phyloP scores from a whole-genome alignment of 2,113 vertebrate species.

The Cygnus atratus region DNA sequence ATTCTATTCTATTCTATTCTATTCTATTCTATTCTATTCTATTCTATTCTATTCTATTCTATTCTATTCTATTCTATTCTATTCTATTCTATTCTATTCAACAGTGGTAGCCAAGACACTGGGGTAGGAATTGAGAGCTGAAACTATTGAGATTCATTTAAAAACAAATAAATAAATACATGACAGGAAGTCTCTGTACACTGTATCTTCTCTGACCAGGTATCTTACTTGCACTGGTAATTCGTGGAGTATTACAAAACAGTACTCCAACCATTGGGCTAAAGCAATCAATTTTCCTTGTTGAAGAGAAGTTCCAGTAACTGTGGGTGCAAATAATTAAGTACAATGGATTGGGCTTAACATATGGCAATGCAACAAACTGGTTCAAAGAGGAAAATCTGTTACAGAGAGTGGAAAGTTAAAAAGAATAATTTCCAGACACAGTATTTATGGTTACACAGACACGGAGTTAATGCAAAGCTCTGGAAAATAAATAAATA shows the following conservation, averaged over 20 bases:
- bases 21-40: too few relatives aligned
- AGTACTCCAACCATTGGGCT: not conserved
- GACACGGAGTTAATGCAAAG: not conserved
- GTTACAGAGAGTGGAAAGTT: not conserved
- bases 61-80: too few relatives aligned
- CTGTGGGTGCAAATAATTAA: not conserved
- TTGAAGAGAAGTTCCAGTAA: not conserved
- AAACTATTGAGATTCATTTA: not conserved
- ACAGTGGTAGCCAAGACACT: not conserved
- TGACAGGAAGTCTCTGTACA: not conserved
- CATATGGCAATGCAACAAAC: not conserved
- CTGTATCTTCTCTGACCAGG: not conserved
- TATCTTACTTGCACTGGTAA: not conserved
- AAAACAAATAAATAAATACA: not conserved
- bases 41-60: too few relatives aligned
- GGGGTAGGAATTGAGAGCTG: not conserved
- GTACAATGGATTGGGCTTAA: not conserved
- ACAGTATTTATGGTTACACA: not conserved
- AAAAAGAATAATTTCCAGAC: slow-evolving; percentile 11
- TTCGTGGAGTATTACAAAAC: slow-evolving; percentile 8
- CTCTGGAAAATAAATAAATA: not conserved
- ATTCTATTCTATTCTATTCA: too few relatives aligned
- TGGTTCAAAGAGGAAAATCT: slow-evolving; percentile 20
- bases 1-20: too few relatives aligned
- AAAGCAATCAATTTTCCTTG: not conserved